Base-by-base conservation (phyloP, 1,140 invertebrate species). In the Conus betulinus region DNA sequence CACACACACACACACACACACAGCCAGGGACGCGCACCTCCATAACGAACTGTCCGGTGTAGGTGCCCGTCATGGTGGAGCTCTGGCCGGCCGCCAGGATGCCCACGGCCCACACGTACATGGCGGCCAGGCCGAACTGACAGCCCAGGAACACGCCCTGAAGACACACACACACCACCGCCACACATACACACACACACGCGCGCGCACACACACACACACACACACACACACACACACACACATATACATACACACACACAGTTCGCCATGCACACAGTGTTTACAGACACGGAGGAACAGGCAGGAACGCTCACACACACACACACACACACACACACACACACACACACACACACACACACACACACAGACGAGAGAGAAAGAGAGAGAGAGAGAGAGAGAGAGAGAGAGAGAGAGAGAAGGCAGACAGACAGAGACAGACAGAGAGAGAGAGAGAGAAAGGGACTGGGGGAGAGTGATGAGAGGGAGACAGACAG, bases 101-200 rank as follows among this genome's bases (percentile, higher is more conserved):
- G 86, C 98, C 98, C 76, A 98, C 96, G 1, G 97, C 98, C 98
- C 98, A 99, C 91, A 99, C 97, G 92, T 98, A 98, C 96, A 98
- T 97, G 8, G 98, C 97, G 1, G 96, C 96, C 1, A 96, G 93
- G 8, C 98, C 98, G 95, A 97, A 98, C 87, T 97, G 95, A 94
- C 98, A 98, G 23, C 98, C 98, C 5, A 98, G 95, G 92, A 97
- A 98, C 79, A 98, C 96, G 10, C 98, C 98, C 95, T 95, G 87
- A n/a, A 91, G 88, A 71, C 67, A 71, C 13, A 63, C 60, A n/a
- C 17, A 63, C 17, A 63, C 10, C 60, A 63, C 60, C 10, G 11
- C 10, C 60, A 63, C 60, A 20, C 60, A 20, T 4, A 63, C 60
- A 20, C 60, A 63, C 60, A 63, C 60, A 63, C 60, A 63, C 60